These are phyloP conservation scores for Ivindomyrus marchei DNA, from an alignment of 2,113 vertebrate genomes.

Conservation along the genomic window DNA sequence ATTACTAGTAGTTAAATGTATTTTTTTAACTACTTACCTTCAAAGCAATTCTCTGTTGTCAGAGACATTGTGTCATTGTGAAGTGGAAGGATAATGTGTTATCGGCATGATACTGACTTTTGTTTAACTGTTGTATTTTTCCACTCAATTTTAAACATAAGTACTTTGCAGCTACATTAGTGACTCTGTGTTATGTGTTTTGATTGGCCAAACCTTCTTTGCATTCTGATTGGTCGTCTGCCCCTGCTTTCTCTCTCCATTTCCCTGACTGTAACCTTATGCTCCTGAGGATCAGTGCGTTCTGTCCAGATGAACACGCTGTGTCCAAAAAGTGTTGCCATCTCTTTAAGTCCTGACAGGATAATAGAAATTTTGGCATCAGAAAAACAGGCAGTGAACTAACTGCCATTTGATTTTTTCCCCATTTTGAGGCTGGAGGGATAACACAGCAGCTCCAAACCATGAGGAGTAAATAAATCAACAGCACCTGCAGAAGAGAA, in stretches of 20 bases:
- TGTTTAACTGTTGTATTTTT: neutral
- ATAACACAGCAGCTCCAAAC: neutral
- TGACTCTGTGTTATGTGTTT: neutral
- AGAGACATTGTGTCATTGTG: neutral
- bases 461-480: neutral
- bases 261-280: neutral
- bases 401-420: neutral
- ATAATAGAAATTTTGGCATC: neutral
- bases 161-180: neutral
- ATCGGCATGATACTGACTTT: neutral
- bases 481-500: neutral
- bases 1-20: neutral
- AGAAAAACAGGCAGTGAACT: neutral
- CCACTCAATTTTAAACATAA: neutral
- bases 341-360: neutral
- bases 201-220: neutral
- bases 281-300: neutral
- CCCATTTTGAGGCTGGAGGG: neutral
- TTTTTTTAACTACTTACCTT: neutral
- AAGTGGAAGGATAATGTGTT: neutral
- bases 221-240: neutral
- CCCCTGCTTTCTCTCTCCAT: neutral
- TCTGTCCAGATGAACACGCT: neutral
- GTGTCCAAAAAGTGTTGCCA: neutral
- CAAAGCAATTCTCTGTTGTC: neutral